Percentiles rank a stretch among this genome's conserved stretches.
phyloP scores from a whole-genome alignment of 2,888 invertebrate species.

The Synanthedon vespiformis region DNA sequence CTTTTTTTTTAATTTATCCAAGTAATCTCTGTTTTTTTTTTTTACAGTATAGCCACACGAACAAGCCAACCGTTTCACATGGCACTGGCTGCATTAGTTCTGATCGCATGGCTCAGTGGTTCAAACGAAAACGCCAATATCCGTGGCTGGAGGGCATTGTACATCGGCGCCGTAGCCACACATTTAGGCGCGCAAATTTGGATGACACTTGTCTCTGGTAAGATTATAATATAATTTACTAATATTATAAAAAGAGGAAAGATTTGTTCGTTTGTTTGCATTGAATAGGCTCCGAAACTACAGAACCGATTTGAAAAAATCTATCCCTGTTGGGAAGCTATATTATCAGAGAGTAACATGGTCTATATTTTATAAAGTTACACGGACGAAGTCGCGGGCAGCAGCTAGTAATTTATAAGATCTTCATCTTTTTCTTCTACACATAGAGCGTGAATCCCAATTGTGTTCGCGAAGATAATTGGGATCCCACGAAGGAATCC shows the following conservation, averaged over 20 bases:
- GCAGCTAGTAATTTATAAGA: neutral
- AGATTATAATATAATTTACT: conserved; percentile 14
- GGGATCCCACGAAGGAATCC: too few relatives aligned
- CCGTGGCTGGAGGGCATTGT: conserved; percentile 73
- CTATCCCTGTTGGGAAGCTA: too few relatives aligned
- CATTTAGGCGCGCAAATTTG: conserved; percentile 91
- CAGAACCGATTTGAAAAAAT: too few relatives aligned
- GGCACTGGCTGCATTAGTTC: conserved; percentile 72
- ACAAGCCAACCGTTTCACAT: conserved; percentile 84
- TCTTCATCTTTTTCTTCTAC: neutral
- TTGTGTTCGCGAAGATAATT: too few relatives aligned
- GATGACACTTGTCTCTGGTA: conserved; percentile 94
- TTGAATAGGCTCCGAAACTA: too few relatives aligned
- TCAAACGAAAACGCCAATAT: conserved; percentile 31
- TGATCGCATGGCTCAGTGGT: conserved; percentile 45
- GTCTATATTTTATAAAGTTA: too few relatives aligned
- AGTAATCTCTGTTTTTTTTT: conserved; percentile 7
- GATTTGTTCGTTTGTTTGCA: too few relatives aligned
- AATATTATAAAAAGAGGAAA: too few relatives aligned
- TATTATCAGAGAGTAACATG: too few relatives aligned
- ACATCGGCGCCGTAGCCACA: conserved; percentile 81
- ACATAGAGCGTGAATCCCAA: too few relatives aligned
- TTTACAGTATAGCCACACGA: conserved; percentile 75
- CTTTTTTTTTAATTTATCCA: too few relatives aligned
- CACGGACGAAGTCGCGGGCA: too few relatives aligned